phyloP scores from a whole-genome alignment of 1,140 invertebrate species.

The Scylla paramamosain region DNA sequence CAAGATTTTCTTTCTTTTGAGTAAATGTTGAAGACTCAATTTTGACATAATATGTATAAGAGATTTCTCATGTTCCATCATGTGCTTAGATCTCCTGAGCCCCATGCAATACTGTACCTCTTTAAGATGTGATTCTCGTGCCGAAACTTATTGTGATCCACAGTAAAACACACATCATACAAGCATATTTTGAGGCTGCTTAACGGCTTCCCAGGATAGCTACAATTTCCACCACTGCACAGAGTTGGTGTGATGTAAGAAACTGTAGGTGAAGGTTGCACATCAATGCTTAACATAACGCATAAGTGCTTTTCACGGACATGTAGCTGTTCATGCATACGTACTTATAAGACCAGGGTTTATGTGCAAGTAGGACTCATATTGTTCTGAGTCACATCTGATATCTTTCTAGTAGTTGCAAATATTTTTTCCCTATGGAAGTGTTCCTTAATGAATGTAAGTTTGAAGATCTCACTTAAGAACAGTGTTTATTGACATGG shows the following conservation, averaged over 20 bases:
- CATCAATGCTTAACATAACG: neutral
- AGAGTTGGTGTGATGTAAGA: neutral
- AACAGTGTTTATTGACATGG: too few relatives aligned
- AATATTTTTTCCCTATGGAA: neutral
- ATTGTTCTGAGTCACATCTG: neutral
- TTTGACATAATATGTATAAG: neutral
- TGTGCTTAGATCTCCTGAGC: neutral
- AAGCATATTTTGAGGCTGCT: neutral
- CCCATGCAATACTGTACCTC: neutral
- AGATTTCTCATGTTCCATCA: neutral
- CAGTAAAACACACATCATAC: neutral
- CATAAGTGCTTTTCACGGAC: neutral
- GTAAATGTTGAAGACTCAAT: neutral
- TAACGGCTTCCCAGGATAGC: neutral
- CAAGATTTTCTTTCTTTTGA: too few relatives aligned
- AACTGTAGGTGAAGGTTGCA: neutral
- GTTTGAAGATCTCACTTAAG: neutral
- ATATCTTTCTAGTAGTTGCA: neutral
- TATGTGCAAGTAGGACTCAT: neutral
- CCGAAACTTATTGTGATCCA: neutral
- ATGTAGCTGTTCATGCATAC: neutral
- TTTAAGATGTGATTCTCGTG: slow-evolving; percentile 14
- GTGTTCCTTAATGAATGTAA: neutral
- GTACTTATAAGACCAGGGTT: neutral
- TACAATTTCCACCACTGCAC: neutral